A percentile compares a stretch with the other conserved stretches of the same genome.
Conservation (phyloP, 2,113 vertebrate genomes). For the Benitochromis conjunctus region DNA sequence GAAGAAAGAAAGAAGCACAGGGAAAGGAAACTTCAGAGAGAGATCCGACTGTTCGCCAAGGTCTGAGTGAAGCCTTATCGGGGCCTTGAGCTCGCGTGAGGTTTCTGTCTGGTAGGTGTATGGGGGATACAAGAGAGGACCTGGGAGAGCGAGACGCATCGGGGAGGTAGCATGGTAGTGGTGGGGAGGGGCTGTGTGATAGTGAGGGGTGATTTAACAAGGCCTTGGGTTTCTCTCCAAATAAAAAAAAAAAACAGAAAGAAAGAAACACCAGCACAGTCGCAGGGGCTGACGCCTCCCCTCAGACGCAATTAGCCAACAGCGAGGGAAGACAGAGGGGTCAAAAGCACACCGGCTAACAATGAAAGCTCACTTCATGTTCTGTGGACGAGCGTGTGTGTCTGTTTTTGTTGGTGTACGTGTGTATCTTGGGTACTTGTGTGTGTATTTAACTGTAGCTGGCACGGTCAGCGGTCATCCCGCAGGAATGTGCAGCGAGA, state of each 20-base stretch:
- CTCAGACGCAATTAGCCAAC: slow-evolving; percentile 48
- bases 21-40: slow-evolving; percentile 51
- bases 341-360: background rate
- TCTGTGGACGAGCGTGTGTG: background rate
- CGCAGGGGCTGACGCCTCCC: slow-evolving; percentile 24
- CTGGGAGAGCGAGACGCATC: slow-evolving; percentile 3
- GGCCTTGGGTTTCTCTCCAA: slow-evolving; percentile 33
- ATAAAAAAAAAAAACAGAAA: background rate
- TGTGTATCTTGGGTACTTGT: background rate
- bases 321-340: slow-evolving; percentile 8
- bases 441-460: slow-evolving; percentile 39
- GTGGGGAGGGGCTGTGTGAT: slow-evolving; percentile 13
- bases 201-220: slow-evolving; percentile 54
- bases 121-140: slow-evolving; percentile 14
- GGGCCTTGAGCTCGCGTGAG: slow-evolving; percentile 44
- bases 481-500: slow-evolving; percentile 63
- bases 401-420: background rate
- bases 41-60: slow-evolving; percentile 46
- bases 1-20: background rate
- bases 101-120: slow-evolving; percentile 44
- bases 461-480: slow-evolving; percentile 54
- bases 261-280: background rate
- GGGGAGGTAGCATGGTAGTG: background rate
- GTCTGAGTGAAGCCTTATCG: slow-evolving; percentile 48
- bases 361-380: slow-evolving; percentile 17